Conservation (phyloP, 2,797 vertebrate genomes). For the Benthosema pterotum region DNA sequence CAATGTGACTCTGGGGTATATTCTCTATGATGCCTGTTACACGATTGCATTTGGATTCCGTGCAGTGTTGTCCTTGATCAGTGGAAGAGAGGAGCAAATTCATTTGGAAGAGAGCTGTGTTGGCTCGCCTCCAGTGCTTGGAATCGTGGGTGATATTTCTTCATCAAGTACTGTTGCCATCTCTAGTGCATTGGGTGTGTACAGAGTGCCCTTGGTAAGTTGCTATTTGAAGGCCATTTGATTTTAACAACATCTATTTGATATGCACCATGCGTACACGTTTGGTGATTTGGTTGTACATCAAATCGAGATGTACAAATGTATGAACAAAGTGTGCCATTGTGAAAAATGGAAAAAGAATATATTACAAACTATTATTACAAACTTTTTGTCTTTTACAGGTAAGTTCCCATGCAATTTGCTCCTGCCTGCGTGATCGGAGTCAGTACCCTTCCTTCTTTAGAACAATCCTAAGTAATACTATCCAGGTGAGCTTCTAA, state of each 20-base stretch:
- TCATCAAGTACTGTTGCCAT: conserved; percentile 55
- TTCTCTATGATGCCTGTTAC: conserved; percentile 74
- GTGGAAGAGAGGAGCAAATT: conserved; percentile 48
- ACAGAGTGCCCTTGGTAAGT: conserved; percentile 56
- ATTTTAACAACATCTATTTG: no score
- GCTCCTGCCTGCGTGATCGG: conserved; percentile 68
- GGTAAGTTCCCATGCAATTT: conserved; percentile 76
- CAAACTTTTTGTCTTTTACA: conserved; percentile 23
- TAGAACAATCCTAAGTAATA: conserved; percentile 79
- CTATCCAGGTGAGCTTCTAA: conserved; percentile 65
- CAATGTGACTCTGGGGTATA: no score
- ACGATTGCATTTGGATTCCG: conserved; percentile 70
- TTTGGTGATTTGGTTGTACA: no score
- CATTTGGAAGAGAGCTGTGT: conserved; percentile 37
- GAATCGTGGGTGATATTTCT: conserved; percentile 58
- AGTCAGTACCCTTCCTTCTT: conserved; percentile 63
- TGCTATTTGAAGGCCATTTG: background rate
- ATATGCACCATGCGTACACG: no score
- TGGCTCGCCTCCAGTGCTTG: conserved; percentile 49
- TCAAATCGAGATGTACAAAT: no score
- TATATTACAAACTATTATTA: no score
- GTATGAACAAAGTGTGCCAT: no score
- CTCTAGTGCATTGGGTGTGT: conserved; percentile 53
- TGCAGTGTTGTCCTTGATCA: conserved; percentile 63
- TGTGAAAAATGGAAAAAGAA: no score